These are phyloP conservation scores for Rhynchomys soricoides DNA, from an alignment of 2,113 vertebrate species.

Conservation along the genomic window DNA sequence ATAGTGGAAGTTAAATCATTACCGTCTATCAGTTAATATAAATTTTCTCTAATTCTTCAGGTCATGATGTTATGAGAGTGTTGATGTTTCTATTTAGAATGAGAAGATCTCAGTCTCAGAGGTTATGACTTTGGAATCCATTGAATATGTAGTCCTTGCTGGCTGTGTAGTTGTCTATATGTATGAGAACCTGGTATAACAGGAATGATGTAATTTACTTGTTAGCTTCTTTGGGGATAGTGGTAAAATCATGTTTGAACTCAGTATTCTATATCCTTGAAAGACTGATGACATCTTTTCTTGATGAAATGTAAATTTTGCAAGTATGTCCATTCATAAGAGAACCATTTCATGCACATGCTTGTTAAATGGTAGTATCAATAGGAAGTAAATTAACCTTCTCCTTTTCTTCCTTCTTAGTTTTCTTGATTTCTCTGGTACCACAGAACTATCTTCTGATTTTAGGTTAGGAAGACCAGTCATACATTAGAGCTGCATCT, in stretches of 20 bases:
- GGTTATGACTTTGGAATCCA: background rate
- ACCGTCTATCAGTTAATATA: background rate
- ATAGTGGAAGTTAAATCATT: background rate
- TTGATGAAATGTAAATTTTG: background rate
- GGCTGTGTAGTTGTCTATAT: background rate
- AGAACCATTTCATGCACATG: background rate
- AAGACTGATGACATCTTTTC: background rate
- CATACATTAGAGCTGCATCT: background rate
- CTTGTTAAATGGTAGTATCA: background rate
- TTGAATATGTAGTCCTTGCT: background rate
- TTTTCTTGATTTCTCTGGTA: background rate
- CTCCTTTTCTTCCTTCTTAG: background rate
- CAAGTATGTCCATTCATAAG: background rate
- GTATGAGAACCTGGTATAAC: background rate
- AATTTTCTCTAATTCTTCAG: constrained; percentile 20
- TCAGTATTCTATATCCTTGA: background rate
- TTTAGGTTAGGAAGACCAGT: background rate
- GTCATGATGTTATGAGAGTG: background rate
- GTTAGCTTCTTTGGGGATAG: background rate
- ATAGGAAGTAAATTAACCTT: background rate
- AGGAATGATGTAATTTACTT: background rate
- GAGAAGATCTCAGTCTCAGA: background rate
- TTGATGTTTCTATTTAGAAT: background rate
- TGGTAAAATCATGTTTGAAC: background rate
- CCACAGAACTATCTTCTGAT: background rate